phyloP scores from a whole-genome alignment of 1,140 invertebrate genomes.

The Episyrphus balteatus region DNA sequence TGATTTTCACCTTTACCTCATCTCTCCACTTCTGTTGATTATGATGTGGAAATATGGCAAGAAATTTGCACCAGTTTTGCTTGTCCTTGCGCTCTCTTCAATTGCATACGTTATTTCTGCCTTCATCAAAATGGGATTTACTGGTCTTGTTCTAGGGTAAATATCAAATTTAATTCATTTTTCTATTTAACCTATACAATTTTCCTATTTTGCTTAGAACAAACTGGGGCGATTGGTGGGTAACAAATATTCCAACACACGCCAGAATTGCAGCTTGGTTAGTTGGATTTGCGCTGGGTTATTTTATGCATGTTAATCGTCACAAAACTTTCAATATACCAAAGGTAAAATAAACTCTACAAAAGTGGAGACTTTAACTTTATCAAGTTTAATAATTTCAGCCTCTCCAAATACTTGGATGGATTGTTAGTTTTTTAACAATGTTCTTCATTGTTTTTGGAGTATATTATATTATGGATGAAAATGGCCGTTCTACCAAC shows the following conservation, averaged over 20 bases:
- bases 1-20: conserved; percentile 68
- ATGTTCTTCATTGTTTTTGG: background rate
- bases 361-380: too few species aligned
- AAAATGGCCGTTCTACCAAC: background rate
- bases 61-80: conserved; percentile 1
- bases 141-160: background rate
- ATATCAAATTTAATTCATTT: background rate
- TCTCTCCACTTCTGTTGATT: conserved; percentile 59
- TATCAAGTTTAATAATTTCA: too few species aligned
- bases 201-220: background rate
- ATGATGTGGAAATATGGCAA: conserved; percentile 47
- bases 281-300: background rate
- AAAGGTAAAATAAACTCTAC: background rate
- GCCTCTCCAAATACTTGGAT: too few species aligned
- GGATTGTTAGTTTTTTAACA: background rate
- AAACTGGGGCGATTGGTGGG: too few species aligned
- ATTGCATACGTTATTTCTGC: background rate
- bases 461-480: background rate
- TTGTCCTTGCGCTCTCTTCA: background rate
- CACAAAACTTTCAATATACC: background rate
- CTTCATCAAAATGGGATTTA: background rate
- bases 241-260: too few species aligned
- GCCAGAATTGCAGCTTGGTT: too few species aligned
- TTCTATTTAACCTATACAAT: background rate
- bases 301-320: background rate